Conservation (phyloP, 2,797 vertebrate species). For the Dicrostonyx torquatus region DNA sequence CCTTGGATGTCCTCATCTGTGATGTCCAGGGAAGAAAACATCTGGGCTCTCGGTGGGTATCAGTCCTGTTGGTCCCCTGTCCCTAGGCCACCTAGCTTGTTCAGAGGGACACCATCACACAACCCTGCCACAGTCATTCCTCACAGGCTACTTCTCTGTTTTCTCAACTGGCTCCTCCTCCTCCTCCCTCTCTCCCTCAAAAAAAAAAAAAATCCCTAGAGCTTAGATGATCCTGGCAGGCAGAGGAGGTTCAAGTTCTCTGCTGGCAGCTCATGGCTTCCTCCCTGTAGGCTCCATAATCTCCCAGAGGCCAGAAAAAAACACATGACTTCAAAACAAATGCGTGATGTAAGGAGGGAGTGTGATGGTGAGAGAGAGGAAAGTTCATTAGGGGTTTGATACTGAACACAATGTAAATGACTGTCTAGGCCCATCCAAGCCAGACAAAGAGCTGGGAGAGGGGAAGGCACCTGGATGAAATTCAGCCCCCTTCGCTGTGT, state of each 20-base stretch:
- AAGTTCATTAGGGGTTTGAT: conserved; percentile 24
- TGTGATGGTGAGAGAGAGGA: not conserved
- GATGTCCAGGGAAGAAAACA: not conserved
- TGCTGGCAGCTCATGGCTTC: not conserved
- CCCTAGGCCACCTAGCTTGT: not conserved
- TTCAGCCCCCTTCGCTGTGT: not conserved
- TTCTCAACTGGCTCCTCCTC: not conserved
- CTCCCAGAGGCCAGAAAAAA: not conserved
- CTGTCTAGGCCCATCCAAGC: not conserved
- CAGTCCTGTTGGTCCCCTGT: not conserved
- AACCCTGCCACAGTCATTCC: not conserved
- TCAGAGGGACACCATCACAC: not conserved
- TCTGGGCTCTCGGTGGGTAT: not conserved
- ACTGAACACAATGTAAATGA: not conserved
- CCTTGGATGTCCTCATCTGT: not conserved
- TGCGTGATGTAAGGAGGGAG: not conserved
- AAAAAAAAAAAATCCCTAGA: not conserved
- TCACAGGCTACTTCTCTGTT: not conserved
- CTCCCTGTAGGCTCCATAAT: not conserved
- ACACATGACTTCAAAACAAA: conserved; percentile 40
- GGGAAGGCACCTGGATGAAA: not conserved
- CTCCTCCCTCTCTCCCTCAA: not conserved
- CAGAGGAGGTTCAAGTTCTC: not conserved
- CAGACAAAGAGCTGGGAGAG: not conserved
- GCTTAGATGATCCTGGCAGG: not conserved